These are phyloP conservation scores for Drosophila sturtevanti DNA, from an alignment of 1,140 invertebrate species.

Conservation along the genomic window DNA sequence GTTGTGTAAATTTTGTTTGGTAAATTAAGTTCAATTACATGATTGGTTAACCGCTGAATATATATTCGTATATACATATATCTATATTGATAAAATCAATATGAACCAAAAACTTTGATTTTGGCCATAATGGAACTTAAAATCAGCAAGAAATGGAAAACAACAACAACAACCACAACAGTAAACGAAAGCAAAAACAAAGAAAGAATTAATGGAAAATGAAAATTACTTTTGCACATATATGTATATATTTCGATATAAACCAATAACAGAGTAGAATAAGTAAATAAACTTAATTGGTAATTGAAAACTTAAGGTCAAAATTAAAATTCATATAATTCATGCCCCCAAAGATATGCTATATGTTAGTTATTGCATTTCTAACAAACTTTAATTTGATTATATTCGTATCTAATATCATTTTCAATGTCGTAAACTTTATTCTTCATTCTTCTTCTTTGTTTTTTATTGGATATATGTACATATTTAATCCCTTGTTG, in stretches of 20 bases:
- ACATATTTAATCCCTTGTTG: conserved; percentile 26
- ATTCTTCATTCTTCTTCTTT: not conserved
- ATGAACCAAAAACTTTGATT: not conserved
- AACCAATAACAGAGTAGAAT: no score
- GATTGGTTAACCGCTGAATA: conserved; percentile 31
- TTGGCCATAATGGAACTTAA: no score
- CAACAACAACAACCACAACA: not conserved
- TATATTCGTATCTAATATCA: not conserved
- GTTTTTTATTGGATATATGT: not conserved
- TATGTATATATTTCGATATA: no score
- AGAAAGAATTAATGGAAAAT: no score
- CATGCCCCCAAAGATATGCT: conserved; percentile 4
- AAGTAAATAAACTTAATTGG: no score
- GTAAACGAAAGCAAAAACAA: no score
- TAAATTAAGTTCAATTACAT: conserved; percentile 43
- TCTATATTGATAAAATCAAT: conserved; percentile 34
- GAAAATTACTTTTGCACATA: no score
- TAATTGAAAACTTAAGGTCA: no score
- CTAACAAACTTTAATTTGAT: not conserved
- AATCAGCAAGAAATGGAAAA: not conserved
- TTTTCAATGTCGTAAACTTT: not conserved
- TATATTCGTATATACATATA: not conserved
- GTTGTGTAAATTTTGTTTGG: conserved; percentile 32
- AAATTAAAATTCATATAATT: not conserved
- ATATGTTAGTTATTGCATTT: not conserved